A percentile compares a stretch with the other conserved stretches of the same genome.
These are phyloP conservation scores for Lamellibrachia satsuma DNA, from an alignment of 2,888 invertebrate genomes.

Conservation along the genomic window DNA sequence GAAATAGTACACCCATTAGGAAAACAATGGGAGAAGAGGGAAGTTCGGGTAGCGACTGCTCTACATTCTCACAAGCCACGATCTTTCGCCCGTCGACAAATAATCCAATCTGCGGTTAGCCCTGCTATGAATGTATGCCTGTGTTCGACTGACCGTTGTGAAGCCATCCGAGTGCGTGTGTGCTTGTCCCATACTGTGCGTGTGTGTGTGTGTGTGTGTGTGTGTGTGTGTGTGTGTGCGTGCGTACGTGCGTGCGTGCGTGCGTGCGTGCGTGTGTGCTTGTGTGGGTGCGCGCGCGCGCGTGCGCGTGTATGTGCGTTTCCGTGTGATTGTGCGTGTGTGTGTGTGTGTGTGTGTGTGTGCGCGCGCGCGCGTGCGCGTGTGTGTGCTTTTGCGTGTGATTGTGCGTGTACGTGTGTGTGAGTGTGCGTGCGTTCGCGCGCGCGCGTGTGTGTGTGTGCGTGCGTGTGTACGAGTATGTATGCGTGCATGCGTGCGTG, in stretches of 20 bases:
- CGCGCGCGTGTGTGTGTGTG: no score
- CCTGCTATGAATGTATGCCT: no score
- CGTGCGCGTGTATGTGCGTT: accelerated
- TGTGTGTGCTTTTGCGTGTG: not conserved
- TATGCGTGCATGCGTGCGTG: no score
- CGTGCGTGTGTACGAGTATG: no score
- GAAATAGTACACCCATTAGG: not conserved
- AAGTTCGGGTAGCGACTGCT: not conserved
- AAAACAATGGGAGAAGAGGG: not conserved
- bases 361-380: not conserved
- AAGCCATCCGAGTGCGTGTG: no score
- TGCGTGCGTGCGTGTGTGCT: not conserved
- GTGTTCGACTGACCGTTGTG: no score
- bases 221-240: not conserved
- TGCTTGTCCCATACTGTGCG: not conserved
- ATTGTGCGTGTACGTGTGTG: no score
- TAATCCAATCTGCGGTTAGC: no score
- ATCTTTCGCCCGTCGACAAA: no score
- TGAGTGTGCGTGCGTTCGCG: no score
- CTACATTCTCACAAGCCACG: no score
- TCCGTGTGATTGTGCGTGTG: not conserved
- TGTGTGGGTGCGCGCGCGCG: not conserved
- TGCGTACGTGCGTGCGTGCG: not conserved
- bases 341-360: not conserved
- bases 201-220: not conserved